Evolutionary conservation across 2,113 vertebrate genomes (phyloP), one percentile per base, ranked within the genome.

Genomic region (Agelaius tricolor): DNA sequence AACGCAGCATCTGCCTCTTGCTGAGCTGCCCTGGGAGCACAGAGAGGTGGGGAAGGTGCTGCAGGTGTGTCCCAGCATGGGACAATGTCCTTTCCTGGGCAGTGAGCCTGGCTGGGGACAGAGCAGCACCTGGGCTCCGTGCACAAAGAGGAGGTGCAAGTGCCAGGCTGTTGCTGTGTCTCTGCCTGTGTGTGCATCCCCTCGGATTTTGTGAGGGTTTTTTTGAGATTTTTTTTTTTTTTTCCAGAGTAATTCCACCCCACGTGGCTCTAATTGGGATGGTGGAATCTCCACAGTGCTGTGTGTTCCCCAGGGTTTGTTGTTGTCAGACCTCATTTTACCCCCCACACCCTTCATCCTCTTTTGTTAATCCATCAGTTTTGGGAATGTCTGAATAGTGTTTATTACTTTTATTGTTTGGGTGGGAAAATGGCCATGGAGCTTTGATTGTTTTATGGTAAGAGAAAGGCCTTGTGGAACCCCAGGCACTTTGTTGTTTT

Each of bases 351-450:
- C 90, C 75, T 76, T 43, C 84, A 31, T 87, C 54, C 85, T 80
- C 87, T 93, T 96, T 68, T 78, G 67, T 87, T 89, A 65, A 74
- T 79, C 52, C 66, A 11, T 59, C 87, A 71, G 61, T 83, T 84
- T 89, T 28, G 86, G 72, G 82, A 91, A 63, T 73, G 79, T 84
- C 72, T 93, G 59, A 54, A 30, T 61, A 82, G 75, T 88, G 72
- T 80, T 89, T 84, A 93, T 89, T 78, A 87, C 94, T 93, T 94
- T 96, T 89, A 93, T 93, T 97, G 94, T 96, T 95, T 87, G 89
- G 54, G 51, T 96, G 87, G 95, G 85, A 93, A 95, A 81, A 84
- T 68, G 76, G 73, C 95, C 82, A 88, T 62, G 95, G 68, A 93
- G 69, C 74, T 94, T 49, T 57, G 94, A 88, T 92, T 90, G 87